phyloP scores from a whole-genome alignment of 2,888 invertebrate species.

The Pachycephus smyrnensis region DNA sequence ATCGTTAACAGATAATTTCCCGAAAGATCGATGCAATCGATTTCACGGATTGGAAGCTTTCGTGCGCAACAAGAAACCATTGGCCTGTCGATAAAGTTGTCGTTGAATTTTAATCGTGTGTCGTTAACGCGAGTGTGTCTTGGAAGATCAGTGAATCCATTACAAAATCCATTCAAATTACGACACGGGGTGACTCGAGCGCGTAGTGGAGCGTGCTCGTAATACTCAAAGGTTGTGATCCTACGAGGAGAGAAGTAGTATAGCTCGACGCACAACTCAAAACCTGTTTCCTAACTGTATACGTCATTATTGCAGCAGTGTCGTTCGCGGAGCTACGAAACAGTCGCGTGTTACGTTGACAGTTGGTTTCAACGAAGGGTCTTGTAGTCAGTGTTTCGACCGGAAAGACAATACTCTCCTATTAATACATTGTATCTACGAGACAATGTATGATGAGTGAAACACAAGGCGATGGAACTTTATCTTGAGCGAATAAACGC shows the following conservation, averaged over 20 bases:
- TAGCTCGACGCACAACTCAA: conserved; percentile 33
- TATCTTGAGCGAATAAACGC: not conserved
- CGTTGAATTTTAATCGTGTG: not conserved
- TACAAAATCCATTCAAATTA: not conserved
- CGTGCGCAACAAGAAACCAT: not conserved
- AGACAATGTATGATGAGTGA: not conserved
- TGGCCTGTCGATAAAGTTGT: not conserved
- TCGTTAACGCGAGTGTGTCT: not conserved
- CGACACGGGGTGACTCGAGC: not conserved
- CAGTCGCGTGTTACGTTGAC: not conserved
- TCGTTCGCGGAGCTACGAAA: not conserved
- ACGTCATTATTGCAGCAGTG: conserved; percentile 24
- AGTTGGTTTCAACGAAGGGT: not conserved
- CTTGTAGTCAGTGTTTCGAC: not conserved
- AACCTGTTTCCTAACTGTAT: conserved; percentile 63
- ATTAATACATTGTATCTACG: not conserved
- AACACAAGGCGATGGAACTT: not conserved
- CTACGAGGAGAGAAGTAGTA: conserved; percentile 20
- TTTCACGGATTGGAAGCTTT: not conserved
- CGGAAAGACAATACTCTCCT: not conserved
- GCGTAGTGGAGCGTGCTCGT: not conserved
- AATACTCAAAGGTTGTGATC: conserved; percentile 15
- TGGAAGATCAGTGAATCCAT: not conserved
- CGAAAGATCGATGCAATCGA: not conserved
- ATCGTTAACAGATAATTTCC: not conserved